Evolutionary conservation across 2,888 invertebrate genomes (phyloP), one percentile per base, ranked within the genome.

Genomic region (Pandemis corylana): DNA sequence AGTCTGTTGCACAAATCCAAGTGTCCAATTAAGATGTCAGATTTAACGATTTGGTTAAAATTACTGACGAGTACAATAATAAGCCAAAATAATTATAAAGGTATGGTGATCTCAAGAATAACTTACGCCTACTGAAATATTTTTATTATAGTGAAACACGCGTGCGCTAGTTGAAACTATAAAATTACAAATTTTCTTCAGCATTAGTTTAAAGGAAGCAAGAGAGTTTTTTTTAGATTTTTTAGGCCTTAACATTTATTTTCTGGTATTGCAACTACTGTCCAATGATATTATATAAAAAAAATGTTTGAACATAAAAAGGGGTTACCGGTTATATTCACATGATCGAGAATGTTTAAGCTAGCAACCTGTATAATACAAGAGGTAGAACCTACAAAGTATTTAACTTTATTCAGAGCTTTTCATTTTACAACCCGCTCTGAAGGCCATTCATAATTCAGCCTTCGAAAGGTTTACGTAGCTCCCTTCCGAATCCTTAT

Each of bases 391-490:
- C 13, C 36, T 36, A 61, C 28, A n/a, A n/a, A 41, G 62, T 42
- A 12, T 10, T 41, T 1, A n/a, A n/a, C 53, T 53, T 36, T 67
- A 51, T 51, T 46, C 12, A 44, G 13, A 41, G 41, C 67, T 13
- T 53, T 67, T 67, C 49, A 68, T 44, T 46, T 44, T 7, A 59
- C 13, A 28, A 68, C 20, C 41, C 20, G 13, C 59, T 59, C n/a
- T 46, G 5, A 42, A 59, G 28, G 68, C 44, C 15, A 46, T 69
- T 49, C 41, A 62, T 62, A 61, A 49, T 62, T 61, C n/a, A 49
- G 36, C 28, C 4, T 49, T 49, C 53, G 53, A 15, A 53, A 53
- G 53, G 51, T 67, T 65, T 10, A 9, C 51, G 46, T n/a, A 44
- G 46, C 42, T 13, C 20, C 44, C 59, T 28, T 36, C 68, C 13